Evolutionary conservation across 2,888 invertebrate species (phyloP).

Genomic region (Lysandra coridon): DNA sequence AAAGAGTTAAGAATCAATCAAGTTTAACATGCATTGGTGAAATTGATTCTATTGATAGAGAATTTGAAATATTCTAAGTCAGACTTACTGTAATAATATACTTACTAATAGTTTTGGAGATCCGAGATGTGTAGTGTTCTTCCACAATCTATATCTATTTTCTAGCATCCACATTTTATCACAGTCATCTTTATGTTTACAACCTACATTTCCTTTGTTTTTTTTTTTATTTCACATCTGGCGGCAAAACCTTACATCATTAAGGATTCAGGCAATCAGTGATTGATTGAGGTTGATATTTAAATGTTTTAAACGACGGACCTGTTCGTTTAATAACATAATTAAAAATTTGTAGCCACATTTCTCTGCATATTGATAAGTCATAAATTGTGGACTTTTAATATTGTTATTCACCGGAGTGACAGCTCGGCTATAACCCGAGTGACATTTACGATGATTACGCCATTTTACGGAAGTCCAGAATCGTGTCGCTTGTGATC

Average conservation of each 20-base stretch:
- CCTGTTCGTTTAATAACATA: slow-evolving; percentile 21
- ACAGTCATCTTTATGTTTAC: neutral
- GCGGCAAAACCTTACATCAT: neutral
- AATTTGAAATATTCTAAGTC: neutral
- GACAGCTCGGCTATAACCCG: slow-evolving; percentile 22
- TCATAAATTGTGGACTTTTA: slow-evolving; percentile 24
- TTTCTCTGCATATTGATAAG: slow-evolving; percentile 25
- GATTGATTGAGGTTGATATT: slow-evolving; percentile 25
- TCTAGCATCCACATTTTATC: neutral
- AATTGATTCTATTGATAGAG: neutral
- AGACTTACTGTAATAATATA: neutral
- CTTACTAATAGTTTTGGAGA: neutral
- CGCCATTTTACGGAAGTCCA: slow-evolving; percentile 23
- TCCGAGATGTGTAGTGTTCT: neutral
- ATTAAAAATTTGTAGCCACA: slow-evolving; percentile 19
- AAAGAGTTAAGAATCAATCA: neutral
- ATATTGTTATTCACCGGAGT: slow-evolving; percentile 7
- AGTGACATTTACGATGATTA: slow-evolving; percentile 26
- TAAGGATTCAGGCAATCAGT: slow-evolving; percentile 3
- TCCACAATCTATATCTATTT: neutral
- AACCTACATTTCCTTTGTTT: neutral
- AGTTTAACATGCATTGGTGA: neutral
- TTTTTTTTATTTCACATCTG: neutral
- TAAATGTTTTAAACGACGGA: slow-evolving; percentile 14
- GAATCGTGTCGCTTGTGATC: neutral